These are phyloP conservation scores for Xylota sylvarum DNA, from an alignment of 2,888 invertebrate species.

Conservation along the genomic window DNA sequence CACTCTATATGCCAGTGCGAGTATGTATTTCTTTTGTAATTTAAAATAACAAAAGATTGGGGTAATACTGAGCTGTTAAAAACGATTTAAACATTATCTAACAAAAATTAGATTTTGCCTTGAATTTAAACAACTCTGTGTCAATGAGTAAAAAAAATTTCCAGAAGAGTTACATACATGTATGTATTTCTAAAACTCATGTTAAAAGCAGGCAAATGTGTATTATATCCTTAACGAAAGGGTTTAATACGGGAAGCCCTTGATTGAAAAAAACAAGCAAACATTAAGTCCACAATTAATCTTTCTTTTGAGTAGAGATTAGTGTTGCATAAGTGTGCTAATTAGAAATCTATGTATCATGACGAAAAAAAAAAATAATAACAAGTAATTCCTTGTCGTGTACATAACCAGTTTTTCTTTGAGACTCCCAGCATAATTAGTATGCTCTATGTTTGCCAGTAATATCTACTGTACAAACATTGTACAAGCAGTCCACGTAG, in stretches of 20 bases:
- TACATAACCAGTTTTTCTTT: not conserved
- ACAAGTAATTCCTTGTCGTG: not conserved
- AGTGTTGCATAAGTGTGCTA: conserved; percentile 17
- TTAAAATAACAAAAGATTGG: not conserved
- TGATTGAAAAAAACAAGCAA: not conserved
- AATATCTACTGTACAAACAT: conserved; percentile 9
- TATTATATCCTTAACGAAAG: not conserved
- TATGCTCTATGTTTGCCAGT: not conserved
- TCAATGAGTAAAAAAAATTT: not conserved
- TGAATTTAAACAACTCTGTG: not conserved
- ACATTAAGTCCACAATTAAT: conserved; percentile 17
- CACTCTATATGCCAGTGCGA: not conserved
- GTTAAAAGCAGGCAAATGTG: not conserved
- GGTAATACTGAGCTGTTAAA: not conserved
- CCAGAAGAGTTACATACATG: not conserved
- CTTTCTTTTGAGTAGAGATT: conserved; percentile 26
- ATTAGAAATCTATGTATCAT: conserved; percentile 28
- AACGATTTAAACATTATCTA: conserved; percentile 2
- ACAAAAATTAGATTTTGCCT: not conserved
- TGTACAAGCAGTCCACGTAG: not conserved
- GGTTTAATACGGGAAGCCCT: not conserved
- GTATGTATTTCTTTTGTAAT: conserved; percentile 7
- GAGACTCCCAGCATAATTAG: conserved; percentile 8
- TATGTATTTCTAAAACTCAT: not conserved
- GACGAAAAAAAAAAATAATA: not conserved